These are phyloP conservation scores for Hemiprocne comata DNA, from an alignment of 2,113 vertebrate genomes.

Conservation along the genomic window DNA sequence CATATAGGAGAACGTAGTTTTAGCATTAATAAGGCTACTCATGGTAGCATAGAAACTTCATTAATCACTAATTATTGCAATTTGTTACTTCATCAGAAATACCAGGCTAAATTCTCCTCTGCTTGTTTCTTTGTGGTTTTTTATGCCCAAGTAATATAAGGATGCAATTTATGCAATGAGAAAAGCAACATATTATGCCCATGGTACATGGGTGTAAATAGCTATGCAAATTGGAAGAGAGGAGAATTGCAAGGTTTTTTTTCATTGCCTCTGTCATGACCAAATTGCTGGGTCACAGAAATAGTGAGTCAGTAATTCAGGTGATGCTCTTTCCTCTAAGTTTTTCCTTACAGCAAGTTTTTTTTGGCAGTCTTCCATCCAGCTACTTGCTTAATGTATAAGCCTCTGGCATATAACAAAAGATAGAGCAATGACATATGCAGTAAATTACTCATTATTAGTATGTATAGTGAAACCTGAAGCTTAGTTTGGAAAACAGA, in stretches of 20 bases:
- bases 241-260: background rate
- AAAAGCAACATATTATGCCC: background rate
- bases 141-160: background rate
- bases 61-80: background rate
- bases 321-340: background rate
- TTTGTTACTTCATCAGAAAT: background rate
- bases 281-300: background rate
- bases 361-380: constrained; percentile 1
- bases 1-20: background rate
- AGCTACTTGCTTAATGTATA: background rate
- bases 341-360: background rate
- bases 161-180: background rate
- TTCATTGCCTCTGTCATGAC: background rate
- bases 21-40: background rate
- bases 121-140: background rate
- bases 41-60: background rate
- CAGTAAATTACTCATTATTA: background rate
- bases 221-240: constrained; percentile 46
- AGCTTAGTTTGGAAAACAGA: background rate
- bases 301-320: background rate
- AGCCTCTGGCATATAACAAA: background rate
- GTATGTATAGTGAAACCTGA: background rate
- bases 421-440: background rate
- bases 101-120: background rate
- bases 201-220: background rate